phyloP scores from a whole-genome alignment of 2,888 invertebrate genomes.

The Meloe dianella region DNA sequence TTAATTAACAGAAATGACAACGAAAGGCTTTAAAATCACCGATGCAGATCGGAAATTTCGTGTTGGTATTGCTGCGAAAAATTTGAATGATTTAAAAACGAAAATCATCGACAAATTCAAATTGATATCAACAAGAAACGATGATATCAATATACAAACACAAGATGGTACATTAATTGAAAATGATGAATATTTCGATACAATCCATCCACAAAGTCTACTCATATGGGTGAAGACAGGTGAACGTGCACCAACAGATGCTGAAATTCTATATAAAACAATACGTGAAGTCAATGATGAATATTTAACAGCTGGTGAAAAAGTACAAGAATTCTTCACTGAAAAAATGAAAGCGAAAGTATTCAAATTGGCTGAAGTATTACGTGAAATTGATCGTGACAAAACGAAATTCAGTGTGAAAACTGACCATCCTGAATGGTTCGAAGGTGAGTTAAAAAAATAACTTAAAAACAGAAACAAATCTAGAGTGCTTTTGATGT shows the following conservation, averaged over 20 bases:
- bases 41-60: conserved; percentile 71
- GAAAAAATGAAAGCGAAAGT: conserved; percentile 69
- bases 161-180: conserved; percentile 74
- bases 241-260: conserved; percentile 63
- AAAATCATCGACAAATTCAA: conserved; percentile 71
- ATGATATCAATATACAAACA: conserved; percentile 54
- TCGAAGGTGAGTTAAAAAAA: conserved; percentile 71
- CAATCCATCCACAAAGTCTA: conserved; percentile 76
- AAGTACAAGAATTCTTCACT: conserved; percentile 76
- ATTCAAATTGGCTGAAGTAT: conserved; percentile 58
- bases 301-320: conserved; percentile 72
- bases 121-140: conserved; percentile 48
- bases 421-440: conserved; percentile 78
- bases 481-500: conserved; percentile 10
- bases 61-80: conserved; percentile 74
- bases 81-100: conserved; percentile 68
- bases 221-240: conserved; percentile 64
- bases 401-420: conserved; percentile 66
- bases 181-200: conserved; percentile 78
- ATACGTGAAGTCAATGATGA: conserved; percentile 72
- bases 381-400: conserved; percentile 62
- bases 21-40: conserved; percentile 76
- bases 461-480: too few species aligned
- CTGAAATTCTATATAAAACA: conserved; percentile 74
- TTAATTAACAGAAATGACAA: conserved; percentile 53